Evolutionary conservation across 1,140 invertebrate species (phyloP).

Genomic region (Brachionus calyciflorus): DNA sequence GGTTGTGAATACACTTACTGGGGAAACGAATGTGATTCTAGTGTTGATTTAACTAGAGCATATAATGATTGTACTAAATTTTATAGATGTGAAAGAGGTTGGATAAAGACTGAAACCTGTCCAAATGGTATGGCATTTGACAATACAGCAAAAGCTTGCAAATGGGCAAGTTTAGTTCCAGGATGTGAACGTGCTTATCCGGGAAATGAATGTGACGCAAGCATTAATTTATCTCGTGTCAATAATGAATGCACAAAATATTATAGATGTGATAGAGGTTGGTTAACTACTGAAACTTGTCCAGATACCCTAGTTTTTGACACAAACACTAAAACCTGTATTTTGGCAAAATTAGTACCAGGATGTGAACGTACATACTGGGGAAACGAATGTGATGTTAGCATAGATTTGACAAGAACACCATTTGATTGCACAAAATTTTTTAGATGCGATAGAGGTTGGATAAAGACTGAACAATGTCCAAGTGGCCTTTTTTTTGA

Average conservation of each 20-base stretch:
- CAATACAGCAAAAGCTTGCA: not conserved
- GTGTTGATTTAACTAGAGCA: not conserved
- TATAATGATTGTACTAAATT: slow-evolving; percentile 14
- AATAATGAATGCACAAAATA: slow-evolving; percentile 19
- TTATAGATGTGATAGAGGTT: not conserved
- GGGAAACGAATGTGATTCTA: slow-evolving; percentile 3
- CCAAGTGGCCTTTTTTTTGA: not conserved
- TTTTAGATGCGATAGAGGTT: not conserved
- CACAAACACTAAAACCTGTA: not conserved
- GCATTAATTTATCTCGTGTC: not conserved
- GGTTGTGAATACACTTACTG: slow-evolving; percentile 19
- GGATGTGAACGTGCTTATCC: not conserved
- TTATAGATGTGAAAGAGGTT: slow-evolving; percentile 7
- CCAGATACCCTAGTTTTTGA: not conserved
- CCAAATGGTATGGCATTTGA: not conserved
- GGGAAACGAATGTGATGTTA: too few species aligned
- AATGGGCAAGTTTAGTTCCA: not conserved
- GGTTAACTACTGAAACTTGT: slow-evolving; percentile 2
- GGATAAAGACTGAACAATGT: not conserved
- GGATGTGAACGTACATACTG: too few species aligned
- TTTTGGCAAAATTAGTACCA: not conserved
- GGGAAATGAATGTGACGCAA: not conserved
- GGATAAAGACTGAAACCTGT: not conserved
- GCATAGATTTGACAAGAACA: not conserved
- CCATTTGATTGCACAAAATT: not conserved